Percentiles rank a stretch among this genome's conserved stretches.
Evolutionary conservation across 2,113 vertebrate genomes (phyloP).

Genomic region (Pelobates fuscus): DNA sequence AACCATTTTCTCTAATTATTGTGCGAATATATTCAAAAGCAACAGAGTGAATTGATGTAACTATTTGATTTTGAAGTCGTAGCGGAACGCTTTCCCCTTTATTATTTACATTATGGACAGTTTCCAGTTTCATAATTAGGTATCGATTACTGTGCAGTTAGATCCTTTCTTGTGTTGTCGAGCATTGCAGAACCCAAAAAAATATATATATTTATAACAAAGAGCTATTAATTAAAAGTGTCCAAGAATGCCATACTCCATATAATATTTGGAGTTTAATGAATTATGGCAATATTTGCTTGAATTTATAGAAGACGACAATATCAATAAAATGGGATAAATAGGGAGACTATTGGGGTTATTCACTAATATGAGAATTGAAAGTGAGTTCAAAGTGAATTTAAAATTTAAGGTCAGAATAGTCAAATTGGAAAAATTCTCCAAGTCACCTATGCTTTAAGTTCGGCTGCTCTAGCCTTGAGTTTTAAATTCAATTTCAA

Average conservation of each 20-base stretch:
- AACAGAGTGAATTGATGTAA: not conserved
- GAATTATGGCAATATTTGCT: constrained; percentile 11
- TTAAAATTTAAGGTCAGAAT: too few species aligned
- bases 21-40: not conserved
- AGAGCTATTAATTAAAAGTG: not conserved
- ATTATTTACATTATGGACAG: constrained; percentile 25
- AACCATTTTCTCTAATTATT: not conserved
- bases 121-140: constrained; percentile 21
- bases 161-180: constrained; percentile 16
- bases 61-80: not conserved
- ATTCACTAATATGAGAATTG: too few species aligned
- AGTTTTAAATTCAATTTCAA: too few species aligned
- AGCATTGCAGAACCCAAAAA: constrained; percentile 9
- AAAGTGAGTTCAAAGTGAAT: too few species aligned
- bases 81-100: constrained; percentile 6
- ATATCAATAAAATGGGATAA: not conserved
- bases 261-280: not conserved
- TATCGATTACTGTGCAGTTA: constrained; percentile 28
- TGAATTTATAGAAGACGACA: constrained; percentile 10
- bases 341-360: too few species aligned
- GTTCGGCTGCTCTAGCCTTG: too few species aligned
- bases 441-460: too few species aligned
- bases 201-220: too few species aligned
- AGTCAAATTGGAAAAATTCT: too few species aligned
- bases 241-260: not conserved